Evolutionary conservation across 2,797 vertebrate genomes (phyloP).

Genomic region (Aythya fuligula): DNA sequence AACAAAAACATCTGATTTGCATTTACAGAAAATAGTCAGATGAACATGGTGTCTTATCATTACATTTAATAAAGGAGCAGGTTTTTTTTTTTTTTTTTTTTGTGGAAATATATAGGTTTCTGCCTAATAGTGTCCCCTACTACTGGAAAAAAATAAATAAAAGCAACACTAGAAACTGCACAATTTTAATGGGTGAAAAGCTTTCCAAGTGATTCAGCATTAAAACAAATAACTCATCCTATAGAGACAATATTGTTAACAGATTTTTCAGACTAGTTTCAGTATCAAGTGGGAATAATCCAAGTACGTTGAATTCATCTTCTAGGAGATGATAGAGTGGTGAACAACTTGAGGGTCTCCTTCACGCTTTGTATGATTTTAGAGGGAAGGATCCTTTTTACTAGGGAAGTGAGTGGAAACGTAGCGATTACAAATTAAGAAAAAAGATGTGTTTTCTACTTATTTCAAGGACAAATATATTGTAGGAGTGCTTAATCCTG

Average conservation of each 20-base stretch:
- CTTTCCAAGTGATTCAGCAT: background rate
- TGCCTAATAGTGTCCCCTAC: background rate
- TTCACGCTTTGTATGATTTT: background rate
- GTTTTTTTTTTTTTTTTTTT: background rate
- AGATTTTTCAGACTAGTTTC: background rate
- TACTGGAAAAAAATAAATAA: background rate
- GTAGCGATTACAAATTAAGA: background rate
- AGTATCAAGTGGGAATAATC: background rate
- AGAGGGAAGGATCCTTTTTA: background rate
- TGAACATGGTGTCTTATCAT: background rate
- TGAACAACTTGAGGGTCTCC: background rate
- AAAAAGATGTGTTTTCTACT: background rate
- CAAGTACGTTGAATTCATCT: background rate
- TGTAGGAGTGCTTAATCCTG: background rate
- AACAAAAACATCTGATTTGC: background rate
- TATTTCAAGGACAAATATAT: background rate
- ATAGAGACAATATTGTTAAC: background rate
- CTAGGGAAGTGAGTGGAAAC: background rate
- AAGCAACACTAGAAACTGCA: background rate
- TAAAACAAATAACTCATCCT: background rate
- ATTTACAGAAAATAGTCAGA: background rate
- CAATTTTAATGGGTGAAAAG: background rate
- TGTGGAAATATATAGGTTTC: background rate
- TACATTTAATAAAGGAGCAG: background rate
- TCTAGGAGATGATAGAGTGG: background rate